A percentile compares a stretch with the other conserved stretches of the same genome.
phyloP scores from a whole-genome alignment of 2,113 vertebrate genomes.

The Xenopus laevis region DNA sequence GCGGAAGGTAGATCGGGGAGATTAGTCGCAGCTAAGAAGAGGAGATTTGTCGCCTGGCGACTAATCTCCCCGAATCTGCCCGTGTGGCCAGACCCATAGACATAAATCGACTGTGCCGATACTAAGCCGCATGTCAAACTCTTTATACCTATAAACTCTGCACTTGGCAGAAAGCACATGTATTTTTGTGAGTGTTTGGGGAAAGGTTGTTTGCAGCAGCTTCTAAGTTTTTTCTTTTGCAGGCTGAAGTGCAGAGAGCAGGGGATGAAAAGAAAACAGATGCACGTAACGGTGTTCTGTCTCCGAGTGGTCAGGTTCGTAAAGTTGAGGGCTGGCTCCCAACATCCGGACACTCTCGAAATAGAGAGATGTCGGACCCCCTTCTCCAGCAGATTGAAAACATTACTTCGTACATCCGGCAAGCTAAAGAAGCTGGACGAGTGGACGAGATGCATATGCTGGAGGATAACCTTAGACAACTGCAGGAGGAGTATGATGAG shows the following conservation, averaged over 20 bases:
- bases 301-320: slow-evolving; percentile 53
- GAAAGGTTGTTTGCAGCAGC: no score
- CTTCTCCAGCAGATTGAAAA: slow-evolving; percentile 96
- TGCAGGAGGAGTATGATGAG: slow-evolving; percentile 91
- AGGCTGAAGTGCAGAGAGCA: slow-evolving; percentile 75
- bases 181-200: no score
- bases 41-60: no score
- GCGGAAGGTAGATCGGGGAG: no score
- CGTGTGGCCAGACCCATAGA: no score
- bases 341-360: slow-evolving; percentile 62
- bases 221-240: neutral
- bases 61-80: no score
- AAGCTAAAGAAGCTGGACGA: slow-evolving; percentile 79
- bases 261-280: slow-evolving; percentile 69
- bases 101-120: no score
- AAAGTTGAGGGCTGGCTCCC: slow-evolving; percentile 92
- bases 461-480: slow-evolving; percentile 88
- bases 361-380: slow-evolving; percentile 75
- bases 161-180: no score
- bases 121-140: no score
- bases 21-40: no score
- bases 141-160: no score
- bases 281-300: slow-evolving; percentile 70
- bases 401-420: slow-evolving; percentile 86
- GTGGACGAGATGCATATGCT: slow-evolving; percentile 79